A percentile compares a stretch with the other conserved stretches of the same genome.
Conservation (phyloP, 2,797 vertebrate genomes). For the Thripadectes ignobilis region DNA sequence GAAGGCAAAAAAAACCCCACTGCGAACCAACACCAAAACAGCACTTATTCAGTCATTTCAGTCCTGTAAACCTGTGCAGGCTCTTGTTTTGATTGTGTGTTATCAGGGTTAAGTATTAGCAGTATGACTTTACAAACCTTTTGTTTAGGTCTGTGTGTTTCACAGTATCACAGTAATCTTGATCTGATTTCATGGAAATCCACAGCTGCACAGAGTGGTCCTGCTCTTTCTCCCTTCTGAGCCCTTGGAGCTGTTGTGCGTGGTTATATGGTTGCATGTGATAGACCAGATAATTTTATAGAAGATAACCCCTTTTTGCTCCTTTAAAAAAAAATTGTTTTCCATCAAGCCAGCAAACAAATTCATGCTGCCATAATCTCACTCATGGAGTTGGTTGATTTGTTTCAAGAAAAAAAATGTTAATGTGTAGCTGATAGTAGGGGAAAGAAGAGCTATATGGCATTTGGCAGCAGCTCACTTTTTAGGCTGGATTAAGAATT, state of each 20-base stretch:
- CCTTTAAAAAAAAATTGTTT: background rate
- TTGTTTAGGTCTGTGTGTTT: background rate
- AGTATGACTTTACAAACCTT: background rate
- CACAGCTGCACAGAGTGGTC: background rate
- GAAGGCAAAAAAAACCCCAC: background rate
- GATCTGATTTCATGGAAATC: background rate
- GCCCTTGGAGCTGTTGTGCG: background rate
- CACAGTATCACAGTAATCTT: background rate
- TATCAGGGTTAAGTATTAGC: background rate
- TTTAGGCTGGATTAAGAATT: background rate
- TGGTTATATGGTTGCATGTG: background rate
- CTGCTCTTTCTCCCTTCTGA: background rate
- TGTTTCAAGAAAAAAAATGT: background rate
- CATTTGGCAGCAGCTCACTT: background rate
- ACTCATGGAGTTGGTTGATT: background rate
- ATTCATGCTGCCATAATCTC: background rate
- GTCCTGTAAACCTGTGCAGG: background rate
- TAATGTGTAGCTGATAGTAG: accelerated
- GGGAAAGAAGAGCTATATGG: background rate
- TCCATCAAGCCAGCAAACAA: background rate
- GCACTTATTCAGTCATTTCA: background rate
- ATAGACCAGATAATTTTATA: background rate
- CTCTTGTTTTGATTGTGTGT: background rate
- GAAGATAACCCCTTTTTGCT: background rate
- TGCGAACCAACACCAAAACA: background rate